phyloP scores from a whole-genome alignment of 2,797 vertebrate genomes.

The Synaphobranchus kaupii region DNA sequence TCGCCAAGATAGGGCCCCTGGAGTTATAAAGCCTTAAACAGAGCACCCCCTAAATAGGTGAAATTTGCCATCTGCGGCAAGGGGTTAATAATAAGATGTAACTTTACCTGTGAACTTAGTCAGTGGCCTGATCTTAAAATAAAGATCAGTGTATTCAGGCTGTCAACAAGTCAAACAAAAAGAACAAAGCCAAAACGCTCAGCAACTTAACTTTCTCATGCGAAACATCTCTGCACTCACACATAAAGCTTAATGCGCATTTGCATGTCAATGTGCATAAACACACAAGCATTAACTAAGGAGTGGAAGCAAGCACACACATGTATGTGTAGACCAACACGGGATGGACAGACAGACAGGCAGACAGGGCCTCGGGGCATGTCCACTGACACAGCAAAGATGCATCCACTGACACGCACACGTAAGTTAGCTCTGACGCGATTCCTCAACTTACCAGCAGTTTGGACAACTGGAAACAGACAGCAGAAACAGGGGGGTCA shows the following conservation, averaged over 20 bases:
- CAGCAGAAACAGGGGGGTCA: conserved; percentile 80
- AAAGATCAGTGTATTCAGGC: conserved; percentile 38
- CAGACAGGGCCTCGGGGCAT: conserved; percentile 38
- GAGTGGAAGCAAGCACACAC: conserved; percentile 53
- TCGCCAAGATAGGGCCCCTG: too few species aligned
- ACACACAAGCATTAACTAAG: conserved; percentile 29
- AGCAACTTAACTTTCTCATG: conserved; percentile 47
- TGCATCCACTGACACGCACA: conserved; percentile 54
- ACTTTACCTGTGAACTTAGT: neutral
- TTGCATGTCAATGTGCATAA: conserved; percentile 37
- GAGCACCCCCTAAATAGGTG: too few species aligned
- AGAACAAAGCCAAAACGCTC: conserved; percentile 50
- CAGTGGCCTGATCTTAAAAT: conserved; percentile 55
- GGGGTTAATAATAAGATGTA: neutral
- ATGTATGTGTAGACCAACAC: conserved; percentile 51
- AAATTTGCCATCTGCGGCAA: too few species aligned
- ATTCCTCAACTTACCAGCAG: conserved; percentile 95
- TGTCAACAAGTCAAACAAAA: conserved; percentile 40
- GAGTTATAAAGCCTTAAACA: too few species aligned
- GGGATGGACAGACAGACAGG: conserved; percentile 36
- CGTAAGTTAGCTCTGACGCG: conserved; percentile 72
- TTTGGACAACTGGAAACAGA: conserved; percentile 99
- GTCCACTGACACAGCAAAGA: conserved; percentile 61
- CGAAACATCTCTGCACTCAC: conserved; percentile 44
- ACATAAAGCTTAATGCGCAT: neutral